Conservation (phyloP, 92 coral and sea anemone genomes). For the Epizoanthus scotinus region DNA sequence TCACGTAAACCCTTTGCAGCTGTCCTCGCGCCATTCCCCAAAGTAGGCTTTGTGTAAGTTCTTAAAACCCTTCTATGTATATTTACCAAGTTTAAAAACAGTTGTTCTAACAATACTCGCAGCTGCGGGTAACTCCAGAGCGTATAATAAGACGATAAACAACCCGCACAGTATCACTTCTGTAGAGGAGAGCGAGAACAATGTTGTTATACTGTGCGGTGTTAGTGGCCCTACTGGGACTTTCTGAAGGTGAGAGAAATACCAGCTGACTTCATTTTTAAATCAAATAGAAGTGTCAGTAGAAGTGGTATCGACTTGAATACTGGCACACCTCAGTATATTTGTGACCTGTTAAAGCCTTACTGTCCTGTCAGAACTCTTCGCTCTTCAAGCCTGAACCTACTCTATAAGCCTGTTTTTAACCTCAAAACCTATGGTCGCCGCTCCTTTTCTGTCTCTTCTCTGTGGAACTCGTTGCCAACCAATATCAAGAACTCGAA, state of each 20-base stretch:
- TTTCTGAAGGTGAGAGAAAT: conserved; percentile 14
- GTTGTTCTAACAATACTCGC: neutral
- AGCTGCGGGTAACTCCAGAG: neutral
- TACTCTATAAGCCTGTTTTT: no score
- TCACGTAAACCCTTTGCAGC: neutral
- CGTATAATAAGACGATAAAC: neutral
- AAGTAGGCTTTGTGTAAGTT: neutral
- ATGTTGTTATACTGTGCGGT: conserved; percentile 17
- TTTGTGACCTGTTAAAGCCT: no score
- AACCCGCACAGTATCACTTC: neutral
- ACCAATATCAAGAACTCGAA: no score
- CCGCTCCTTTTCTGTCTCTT: no score
- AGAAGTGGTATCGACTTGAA: no score
- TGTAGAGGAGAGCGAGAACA: conserved; percentile 2
- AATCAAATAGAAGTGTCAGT: no score
- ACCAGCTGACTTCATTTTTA: no score
- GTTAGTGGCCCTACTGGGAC: conserved; percentile 1
- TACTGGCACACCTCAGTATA: no score
- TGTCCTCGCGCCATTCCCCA: neutral
- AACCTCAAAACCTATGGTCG: no score
- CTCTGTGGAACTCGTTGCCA: no score
- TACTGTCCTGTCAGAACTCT: no score
- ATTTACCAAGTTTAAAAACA: neutral
- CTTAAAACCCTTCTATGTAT: neutral
- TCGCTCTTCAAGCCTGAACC: no score